These are phyloP conservation scores for Periplaneta americana DNA, from an alignment of 1,140 invertebrate species.

Conservation along the genomic window DNA sequence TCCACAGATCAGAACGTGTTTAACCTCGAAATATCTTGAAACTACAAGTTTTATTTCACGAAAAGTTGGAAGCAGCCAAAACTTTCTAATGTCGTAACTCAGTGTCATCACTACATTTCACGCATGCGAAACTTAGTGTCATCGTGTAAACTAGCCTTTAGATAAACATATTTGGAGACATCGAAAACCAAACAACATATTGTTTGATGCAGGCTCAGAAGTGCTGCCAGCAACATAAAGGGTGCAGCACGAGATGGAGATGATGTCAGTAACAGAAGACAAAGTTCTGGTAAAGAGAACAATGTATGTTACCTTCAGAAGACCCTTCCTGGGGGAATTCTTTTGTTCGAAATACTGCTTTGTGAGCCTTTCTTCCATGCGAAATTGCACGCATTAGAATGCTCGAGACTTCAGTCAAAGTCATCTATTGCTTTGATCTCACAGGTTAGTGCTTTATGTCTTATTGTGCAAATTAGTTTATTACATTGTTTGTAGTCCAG, in stretches of 20 bases:
- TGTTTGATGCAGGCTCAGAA: background rate
- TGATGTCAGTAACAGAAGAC: background rate
- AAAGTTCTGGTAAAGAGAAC: background rate
- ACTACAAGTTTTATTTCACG: too few relatives aligned
- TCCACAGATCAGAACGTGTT: too few relatives aligned
- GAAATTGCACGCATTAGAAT: slow-evolving; percentile 65
- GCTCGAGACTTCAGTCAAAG: slow-evolving; percentile 51
- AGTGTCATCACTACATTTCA: too few relatives aligned
- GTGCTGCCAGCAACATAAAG: background rate
- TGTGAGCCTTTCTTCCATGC: slow-evolving; percentile 70
- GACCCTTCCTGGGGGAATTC: slow-evolving; percentile 58
- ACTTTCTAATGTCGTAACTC: too few relatives aligned
- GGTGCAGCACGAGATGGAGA: slow-evolving; percentile 19
- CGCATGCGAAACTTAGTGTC: too few relatives aligned
- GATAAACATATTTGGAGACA: too few relatives aligned
- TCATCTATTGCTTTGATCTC: slow-evolving; percentile 45
- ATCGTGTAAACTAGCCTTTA: too few relatives aligned
- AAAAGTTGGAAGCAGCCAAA: too few relatives aligned
- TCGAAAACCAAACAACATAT: too few relatives aligned
- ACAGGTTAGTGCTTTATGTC: slow-evolving; percentile 35
- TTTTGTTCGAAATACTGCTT: slow-evolving; percentile 64
- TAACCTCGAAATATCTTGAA: too few relatives aligned
- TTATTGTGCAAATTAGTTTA: background rate
- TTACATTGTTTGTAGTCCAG: too few relatives aligned
- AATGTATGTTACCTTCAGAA: slow-evolving; percentile 58